Percentiles rank a stretch among this genome's conserved stretches.
Evolutionary conservation across 2,888 invertebrate genomes (phyloP).

Genomic region (Drosophila anceps): DNA sequence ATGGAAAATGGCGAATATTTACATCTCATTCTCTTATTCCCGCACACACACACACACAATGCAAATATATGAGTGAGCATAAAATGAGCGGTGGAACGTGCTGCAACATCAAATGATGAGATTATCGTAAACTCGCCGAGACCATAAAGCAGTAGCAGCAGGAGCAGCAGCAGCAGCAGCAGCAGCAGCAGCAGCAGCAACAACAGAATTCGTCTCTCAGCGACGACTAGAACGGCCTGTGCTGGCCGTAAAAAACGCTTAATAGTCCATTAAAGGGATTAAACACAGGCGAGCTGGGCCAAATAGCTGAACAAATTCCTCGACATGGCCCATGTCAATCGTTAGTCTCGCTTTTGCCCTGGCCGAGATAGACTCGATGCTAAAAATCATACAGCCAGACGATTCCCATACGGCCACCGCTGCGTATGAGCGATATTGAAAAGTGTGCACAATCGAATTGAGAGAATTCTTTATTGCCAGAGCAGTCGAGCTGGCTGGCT

Average conservation of each 20-base stretch:
- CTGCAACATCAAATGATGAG: conserved; percentile 73
- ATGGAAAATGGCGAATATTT: conserved; percentile 39
- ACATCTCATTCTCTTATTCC: conserved; percentile 29
- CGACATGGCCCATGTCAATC: conserved; percentile 64
- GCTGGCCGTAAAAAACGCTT: conserved; percentile 67
- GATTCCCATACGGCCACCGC: conserved; percentile 28
- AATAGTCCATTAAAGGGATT: conserved; percentile 73
- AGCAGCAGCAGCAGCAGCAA: conserved; percentile 28
- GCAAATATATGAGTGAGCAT: conserved; percentile 74
- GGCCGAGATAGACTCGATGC: conserved; percentile 10
- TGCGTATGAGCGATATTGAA: conserved; percentile 66
- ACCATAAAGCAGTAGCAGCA: conserved; percentile 28
- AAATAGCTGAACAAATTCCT: conserved; percentile 68
- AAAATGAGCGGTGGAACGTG: conserved; percentile 73
- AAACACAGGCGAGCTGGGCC: conserved; percentile 53
- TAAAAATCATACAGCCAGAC: conserved; percentile 60
- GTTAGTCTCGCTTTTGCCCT: conserved; percentile 20
- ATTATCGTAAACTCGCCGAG: conserved; percentile 72
- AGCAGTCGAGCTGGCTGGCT: background rate
- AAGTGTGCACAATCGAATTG: conserved; percentile 46
- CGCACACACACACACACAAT: conserved; percentile 34
- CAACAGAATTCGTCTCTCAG: conserved; percentile 8
- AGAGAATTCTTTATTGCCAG: conserved; percentile 53
- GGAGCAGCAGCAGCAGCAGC: conserved; percentile 17
- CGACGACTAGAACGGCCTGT: conserved; percentile 26